These are phyloP conservation scores for Dyspetes luteomarginatus DNA, from an alignment of 2,888 invertebrate genomes.

Conservation along the genomic window DNA sequence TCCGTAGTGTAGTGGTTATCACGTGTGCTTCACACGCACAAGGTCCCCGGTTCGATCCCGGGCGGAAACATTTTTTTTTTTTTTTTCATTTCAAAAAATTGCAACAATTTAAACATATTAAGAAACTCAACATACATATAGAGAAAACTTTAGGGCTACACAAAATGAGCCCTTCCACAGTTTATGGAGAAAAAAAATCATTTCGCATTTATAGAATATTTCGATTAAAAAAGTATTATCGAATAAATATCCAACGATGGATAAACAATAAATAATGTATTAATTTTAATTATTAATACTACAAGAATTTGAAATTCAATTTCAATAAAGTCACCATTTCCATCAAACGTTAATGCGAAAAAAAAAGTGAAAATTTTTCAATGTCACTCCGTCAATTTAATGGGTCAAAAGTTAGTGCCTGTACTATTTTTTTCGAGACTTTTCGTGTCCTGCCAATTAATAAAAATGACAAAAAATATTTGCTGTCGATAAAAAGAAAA, in stretches of 20 bases:
- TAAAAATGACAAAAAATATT: background rate
- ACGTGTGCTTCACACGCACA: constrained; percentile 93
- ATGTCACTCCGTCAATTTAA: background rate
- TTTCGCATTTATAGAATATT: too few species aligned
- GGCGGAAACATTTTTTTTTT: constrained; percentile 75
- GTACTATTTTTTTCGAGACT: background rate
- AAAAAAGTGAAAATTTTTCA: background rate
- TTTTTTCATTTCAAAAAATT: constrained; percentile 14
- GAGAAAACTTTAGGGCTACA: too few species aligned
- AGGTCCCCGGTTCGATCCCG: constrained; percentile 82
- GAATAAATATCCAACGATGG: too few species aligned
- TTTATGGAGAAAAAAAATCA: too few species aligned
- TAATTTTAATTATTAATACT: too few species aligned
- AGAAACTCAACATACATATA: too few species aligned
- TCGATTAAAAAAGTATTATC: too few species aligned
- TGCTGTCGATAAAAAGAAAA: background rate
- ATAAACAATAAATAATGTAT: too few species aligned
- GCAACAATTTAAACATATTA: background rate
- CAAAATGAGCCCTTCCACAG: too few species aligned
- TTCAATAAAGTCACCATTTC: too few species aligned
- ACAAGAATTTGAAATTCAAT: too few species aligned
- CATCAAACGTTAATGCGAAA: background rate
- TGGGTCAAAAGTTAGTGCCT: background rate
- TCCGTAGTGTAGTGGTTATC: constrained; percentile 92
- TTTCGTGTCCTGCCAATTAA: background rate